Conservation (phyloP, 2,888 invertebrate genomes). For the Julus scandinavius region DNA sequence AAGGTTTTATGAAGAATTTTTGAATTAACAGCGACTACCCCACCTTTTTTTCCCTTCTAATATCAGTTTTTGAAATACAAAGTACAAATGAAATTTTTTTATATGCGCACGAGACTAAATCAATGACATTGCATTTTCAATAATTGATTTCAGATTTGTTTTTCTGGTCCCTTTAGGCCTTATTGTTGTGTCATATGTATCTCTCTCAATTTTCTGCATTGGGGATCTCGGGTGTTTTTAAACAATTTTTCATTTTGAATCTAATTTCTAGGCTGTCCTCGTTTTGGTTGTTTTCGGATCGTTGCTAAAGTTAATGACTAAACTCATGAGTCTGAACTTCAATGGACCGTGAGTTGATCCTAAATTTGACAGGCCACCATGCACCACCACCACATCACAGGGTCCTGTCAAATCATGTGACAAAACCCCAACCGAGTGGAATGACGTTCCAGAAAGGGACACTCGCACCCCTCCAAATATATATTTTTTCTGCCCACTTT, state of each 20-base stretch:
- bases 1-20: neutral
- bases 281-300: slow-evolving; percentile 47
- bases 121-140: too few relatives aligned
- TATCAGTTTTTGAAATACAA: too few relatives aligned
- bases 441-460: neutral
- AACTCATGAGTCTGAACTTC: slow-evolving; percentile 12
- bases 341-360: slow-evolving; percentile 45
- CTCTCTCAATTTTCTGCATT: neutral
- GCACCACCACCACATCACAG: neutral
- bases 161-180: neutral
- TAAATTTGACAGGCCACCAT: slow-evolving; percentile 3
- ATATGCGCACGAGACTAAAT: too few relatives aligned
- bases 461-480: neutral
- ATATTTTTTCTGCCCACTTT: neutral
- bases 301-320: slow-evolving; percentile 48
- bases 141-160: neutral
- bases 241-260: neutral
- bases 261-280: slow-evolving; percentile 5
- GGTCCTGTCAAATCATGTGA: slow-evolving; percentile 48
- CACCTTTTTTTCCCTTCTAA: too few relatives aligned
- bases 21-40: neutral
- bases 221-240: neutral
- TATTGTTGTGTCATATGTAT: neutral
- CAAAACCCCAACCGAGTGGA: slow-evolving; percentile 48
- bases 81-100: too few relatives aligned